phyloP scores from a whole-genome alignment of 2,113 vertebrate genomes.

The Calonectris borealis region DNA sequence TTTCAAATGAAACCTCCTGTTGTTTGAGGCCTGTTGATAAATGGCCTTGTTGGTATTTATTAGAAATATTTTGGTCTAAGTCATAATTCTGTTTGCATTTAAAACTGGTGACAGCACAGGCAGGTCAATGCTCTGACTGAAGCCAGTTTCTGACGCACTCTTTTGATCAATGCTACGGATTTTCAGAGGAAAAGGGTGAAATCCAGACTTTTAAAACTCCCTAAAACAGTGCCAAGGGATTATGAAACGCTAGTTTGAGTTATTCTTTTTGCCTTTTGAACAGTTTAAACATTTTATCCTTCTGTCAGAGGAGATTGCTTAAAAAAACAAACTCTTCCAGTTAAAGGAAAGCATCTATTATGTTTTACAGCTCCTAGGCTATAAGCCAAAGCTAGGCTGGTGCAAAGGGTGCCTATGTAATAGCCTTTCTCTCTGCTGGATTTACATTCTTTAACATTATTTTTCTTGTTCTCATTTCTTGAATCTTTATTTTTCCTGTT shows the following conservation, averaged over 20 bases:
- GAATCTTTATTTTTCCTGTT: not conserved
- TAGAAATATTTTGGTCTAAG: conserved; percentile 21
- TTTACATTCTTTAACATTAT: not conserved
- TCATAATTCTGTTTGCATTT: conserved; percentile 9
- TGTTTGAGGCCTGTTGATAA: conserved; percentile 20
- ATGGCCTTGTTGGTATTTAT: not conserved
- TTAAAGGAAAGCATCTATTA: conserved; percentile 1
- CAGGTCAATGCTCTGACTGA: not conserved
- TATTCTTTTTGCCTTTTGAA: not conserved
- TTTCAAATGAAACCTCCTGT: conserved; percentile 23
- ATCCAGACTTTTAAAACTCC: not conserved
- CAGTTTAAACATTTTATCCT: not conserved
- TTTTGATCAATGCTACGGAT: not conserved
- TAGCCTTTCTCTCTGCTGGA: not conserved
- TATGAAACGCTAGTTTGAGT: not conserved
- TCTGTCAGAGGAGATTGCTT: not conserved
- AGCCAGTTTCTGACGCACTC: not conserved
- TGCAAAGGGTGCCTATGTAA: not conserved
- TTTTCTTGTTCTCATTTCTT: not conserved
- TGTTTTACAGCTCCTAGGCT: not conserved
- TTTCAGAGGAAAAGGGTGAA: not conserved
- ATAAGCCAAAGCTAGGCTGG: not conserved
- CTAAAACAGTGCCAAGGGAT: not conserved
- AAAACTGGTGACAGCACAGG: not conserved
- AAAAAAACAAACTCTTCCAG: not conserved